Base-by-base conservation (phyloP, 2,888 invertebrate genomes). In the Theretra japonica region DNA sequence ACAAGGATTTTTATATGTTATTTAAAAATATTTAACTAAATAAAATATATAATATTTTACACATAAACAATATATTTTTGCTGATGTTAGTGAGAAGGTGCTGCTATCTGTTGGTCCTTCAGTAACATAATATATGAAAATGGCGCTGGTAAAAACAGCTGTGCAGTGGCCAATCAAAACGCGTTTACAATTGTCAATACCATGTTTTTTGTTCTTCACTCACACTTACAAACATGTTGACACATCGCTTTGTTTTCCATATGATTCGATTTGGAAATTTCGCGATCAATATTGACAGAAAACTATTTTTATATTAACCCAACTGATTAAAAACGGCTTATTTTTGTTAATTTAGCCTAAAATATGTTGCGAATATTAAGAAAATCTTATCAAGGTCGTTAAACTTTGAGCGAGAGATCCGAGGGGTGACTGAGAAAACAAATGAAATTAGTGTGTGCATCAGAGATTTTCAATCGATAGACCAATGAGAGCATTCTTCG, bases 121-220 rank as follows among this genome's bases (percentile, higher is more conserved):
- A 5, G 19, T 65, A 80, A 75, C 73, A 69, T 72, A 59, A 3
- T 5, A 5, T 23, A 65, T 70, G 74, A 68, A 73, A 71, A 41
- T 53, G 68, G 71, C 74, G 73, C 70, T 87, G 92, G 94, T 93
- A 93, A 93, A 93, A 94, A 91, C 94, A 94, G 94, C 94, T 94
- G 94, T 89, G 82, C 23, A n/a, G 72, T 72, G 77, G 76, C 94
- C 93, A 94, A 94, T 94, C 87, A 88, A 76, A 80, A 76, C 72
- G 69, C 28, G 70, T 71, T 77, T 68, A 76, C 72, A 75, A 73
- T 82, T 89, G 88, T 89, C 89, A 91, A 90, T 90, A 90, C 75
- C 77, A 75, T 79, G 85, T 87, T 86, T 85, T 83, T 85, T 85
- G 82, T 85, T 84, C 74, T 82, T 75, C 78, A 81, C 79, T 80